phyloP scores from a whole-genome alignment of 2,888 invertebrate species.

The Leucophora obtusa region DNA sequence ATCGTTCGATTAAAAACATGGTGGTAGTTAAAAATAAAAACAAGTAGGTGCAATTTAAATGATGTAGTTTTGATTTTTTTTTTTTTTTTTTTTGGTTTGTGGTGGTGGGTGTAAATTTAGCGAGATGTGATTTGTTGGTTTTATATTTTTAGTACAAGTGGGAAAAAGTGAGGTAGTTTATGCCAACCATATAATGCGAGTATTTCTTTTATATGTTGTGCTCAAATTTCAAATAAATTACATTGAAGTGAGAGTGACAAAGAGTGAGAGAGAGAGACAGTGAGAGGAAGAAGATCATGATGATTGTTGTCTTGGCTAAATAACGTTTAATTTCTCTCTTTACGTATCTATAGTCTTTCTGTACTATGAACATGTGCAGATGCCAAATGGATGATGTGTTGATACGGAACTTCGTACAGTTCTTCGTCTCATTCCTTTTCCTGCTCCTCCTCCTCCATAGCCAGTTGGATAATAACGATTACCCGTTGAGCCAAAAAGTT shows the following conservation, averaged over 20 bases:
- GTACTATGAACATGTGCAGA: slow-evolving; percentile 79
- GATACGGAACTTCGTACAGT: slow-evolving; percentile 74
- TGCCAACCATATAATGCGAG: slow-evolving; percentile 50
- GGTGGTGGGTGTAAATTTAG: slow-evolving; percentile 42
- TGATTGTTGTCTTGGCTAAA: neutral
- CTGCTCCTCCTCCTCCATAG: slow-evolving; percentile 65
- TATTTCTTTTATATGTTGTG: slow-evolving; percentile 26
- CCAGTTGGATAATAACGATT: slow-evolving; percentile 35
- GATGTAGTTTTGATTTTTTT: slow-evolving; percentile 30
- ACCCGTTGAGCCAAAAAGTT: slow-evolving; percentile 68
- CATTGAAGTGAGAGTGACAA: slow-evolving; percentile 5
- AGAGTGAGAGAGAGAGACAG: slow-evolving; percentile 13
- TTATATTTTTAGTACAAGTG: slow-evolving; percentile 38
- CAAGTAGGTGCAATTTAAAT: slow-evolving; percentile 45
- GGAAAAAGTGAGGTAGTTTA: slow-evolving; percentile 52
- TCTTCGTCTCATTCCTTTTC: slow-evolving; percentile 66
- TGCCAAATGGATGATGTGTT: slow-evolving; percentile 77
- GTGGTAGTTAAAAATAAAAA: slow-evolving; percentile 35
- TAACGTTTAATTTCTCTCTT: neutral
- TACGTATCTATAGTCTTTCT: slow-evolving; percentile 31
- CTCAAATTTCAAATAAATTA: slow-evolving; percentile 19
- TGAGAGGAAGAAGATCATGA: neutral
- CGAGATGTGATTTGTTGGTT: slow-evolving; percentile 26
- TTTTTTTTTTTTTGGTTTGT: slow-evolving; percentile 36
- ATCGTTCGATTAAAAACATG: slow-evolving; percentile 50